Base-by-base conservation (phyloP, 2,888 invertebrate genomes). In the Dugesia japonica region DNA sequence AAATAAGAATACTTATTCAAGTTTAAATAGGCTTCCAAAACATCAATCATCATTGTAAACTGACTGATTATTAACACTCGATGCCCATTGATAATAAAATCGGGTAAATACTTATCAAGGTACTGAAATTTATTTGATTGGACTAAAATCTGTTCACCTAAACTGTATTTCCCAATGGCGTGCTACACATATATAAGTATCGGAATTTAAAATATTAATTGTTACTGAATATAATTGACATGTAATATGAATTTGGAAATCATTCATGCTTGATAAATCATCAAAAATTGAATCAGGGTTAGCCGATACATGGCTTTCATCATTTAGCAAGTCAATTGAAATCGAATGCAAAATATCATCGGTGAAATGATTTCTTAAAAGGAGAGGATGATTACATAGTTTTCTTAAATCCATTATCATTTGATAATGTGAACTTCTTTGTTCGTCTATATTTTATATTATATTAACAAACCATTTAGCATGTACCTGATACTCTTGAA, bases 361-460 rank as follows among this genome's bases (percentile, higher is more conserved):
- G 71, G 87, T 87, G 80, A 84, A 87, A 38, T 90, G 88, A 82
- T 88, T 88, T 31, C 94, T 88, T 79, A 91, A 86, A 0, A 97
- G 87, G 13, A 94, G 86, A 0, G 94, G 94, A 85, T 97, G 97
- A 86, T 95, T 95, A 42, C 94, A 92, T 26, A 91, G 87, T 84
- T 94, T 94, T 0, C 95, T 87, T 85, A 97, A 88, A 83, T 93
- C 91, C 89, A 94, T 93, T 89, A 94, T 90, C 87, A 92, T 90
- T 0, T 89, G 56, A 56, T 20, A 56, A 13, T 56, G n/a, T 56
- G 56, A 56, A 20, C 7, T 23, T 38, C 17, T 9, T 56, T n/a
- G 56, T 56, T 56, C 23, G 4, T n/a, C 56, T 56, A 56, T 56
- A 13, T 9, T n/a, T n/a, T n/a, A n/a, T n/a, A n/a, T n/a, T n/a